Evolutionary conservation across 1,140 invertebrate species (phyloP), one percentile per base, ranked within the genome.

Genomic region (Diplogasteroides magnus): DNA sequence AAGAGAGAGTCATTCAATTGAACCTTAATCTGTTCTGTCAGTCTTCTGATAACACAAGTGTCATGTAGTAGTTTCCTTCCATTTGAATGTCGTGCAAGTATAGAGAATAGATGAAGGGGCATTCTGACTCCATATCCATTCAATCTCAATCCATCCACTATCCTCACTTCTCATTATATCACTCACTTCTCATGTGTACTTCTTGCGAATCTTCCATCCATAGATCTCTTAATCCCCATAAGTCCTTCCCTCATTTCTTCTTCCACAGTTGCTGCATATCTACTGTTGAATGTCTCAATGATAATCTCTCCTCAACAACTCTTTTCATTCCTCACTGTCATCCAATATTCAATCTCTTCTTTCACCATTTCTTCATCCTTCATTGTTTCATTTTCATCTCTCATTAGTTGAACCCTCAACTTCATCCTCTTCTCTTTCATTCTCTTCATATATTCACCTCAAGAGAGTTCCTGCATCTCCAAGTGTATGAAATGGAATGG

Each of bases 391-490:
- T n/a, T n/a, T n/a, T n/a, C n/a, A n/a, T n/a, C n/a, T n/a, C n/a
- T n/a, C n/a, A n/a, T n/a, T n/a, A n/a, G n/a, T n/a, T n/a, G n/a
- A n/a, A 32, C 69, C 29, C 28, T 29, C 60, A 67, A 19, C 70
- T 66, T 48, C 28, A 11, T 61, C 31, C 19, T 61, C 19, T 27
- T 66, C n/a, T 56, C 57, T 32, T 2, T 31, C 37, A 48, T 48
- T 48, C 37, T 48, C 37, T 6, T 48, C 37, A 48, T 19, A 11
- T 11, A 11, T 19, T 48, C 37, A 48, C 37, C 37, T 74, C 23
- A 74, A 61, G 23, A 74, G 59, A 25, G 62, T 62, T 55, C 73
- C 73, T 1, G 73, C 73, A 31, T 74, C 73, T 63, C 73, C 73
- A n/a, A 68, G 68, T 14, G 64, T 2, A 1, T 56, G 56, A 32